Percentiles rank a stretch among this genome's conserved stretches.
Evolutionary conservation across 92 coral and sea anemone species (phyloP).

Genomic region (Epizoanthus rinbou): DNA sequence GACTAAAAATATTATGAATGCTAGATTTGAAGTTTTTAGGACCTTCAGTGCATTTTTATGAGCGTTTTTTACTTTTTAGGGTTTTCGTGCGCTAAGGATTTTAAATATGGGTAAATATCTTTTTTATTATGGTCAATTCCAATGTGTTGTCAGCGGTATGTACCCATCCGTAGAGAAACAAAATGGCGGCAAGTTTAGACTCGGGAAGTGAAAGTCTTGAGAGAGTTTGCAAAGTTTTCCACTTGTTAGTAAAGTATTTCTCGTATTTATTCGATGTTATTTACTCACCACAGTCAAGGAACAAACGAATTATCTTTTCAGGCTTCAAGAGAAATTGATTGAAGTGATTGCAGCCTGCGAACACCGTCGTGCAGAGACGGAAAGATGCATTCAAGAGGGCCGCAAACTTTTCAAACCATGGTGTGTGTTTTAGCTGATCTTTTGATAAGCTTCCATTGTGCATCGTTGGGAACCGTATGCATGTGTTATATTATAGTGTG

Average conservation of each 20-base stretch:
- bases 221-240: slow-evolving; percentile 25
- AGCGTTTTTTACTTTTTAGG: too few species aligned
- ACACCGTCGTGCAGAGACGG: slow-evolving; percentile 18
- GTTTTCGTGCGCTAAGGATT: too few species aligned
- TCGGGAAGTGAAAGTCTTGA: slow-evolving; percentile 2
- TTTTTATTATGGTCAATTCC: too few species aligned
- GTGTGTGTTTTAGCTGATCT: background rate
- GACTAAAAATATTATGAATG: too few species aligned
- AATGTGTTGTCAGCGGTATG: slow-evolving; percentile 38
- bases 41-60: too few species aligned
- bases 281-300: background rate
- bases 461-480: background rate
- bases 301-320: background rate
- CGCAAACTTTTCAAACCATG: slow-evolving; percentile 42
- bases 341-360: slow-evolving; percentile 10
- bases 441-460: background rate
- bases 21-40: too few species aligned
- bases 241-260: background rate
- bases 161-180: background rate
- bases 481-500: background rate
- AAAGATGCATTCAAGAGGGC: slow-evolving; percentile 31
- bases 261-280: background rate
- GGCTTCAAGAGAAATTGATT: slow-evolving; percentile 33
- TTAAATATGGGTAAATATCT: too few species aligned
- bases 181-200: slow-evolving; percentile 46